These are phyloP conservation scores for Ageneiosus marmoratus DNA, from an alignment of 2,113 vertebrate species.

Conservation along the genomic window DNA sequence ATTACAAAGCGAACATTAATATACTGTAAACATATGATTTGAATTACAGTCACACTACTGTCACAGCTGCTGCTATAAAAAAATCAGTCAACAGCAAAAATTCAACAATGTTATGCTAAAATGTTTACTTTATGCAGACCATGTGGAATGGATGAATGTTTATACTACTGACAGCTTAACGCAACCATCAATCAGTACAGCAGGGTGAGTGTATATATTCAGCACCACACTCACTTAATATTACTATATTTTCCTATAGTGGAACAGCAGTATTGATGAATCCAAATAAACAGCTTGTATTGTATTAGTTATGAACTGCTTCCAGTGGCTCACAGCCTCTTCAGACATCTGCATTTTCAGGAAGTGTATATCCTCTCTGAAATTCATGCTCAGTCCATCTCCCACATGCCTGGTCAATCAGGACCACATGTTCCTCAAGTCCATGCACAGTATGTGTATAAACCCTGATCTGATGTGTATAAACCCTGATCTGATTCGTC, in stretches of 20 bases:
- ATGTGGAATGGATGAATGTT: background rate
- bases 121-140: background rate
- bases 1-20: background rate
- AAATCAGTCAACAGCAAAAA: background rate
- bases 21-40: background rate
- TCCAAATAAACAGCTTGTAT: background rate
- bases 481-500: too few relatives aligned
- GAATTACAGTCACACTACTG: background rate
- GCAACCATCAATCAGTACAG: background rate
- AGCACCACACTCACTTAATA: background rate
- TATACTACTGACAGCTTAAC: background rate
- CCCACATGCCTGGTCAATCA: background rate
- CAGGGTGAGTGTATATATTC: background rate
- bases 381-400: background rate
- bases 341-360: conserved; percentile 21
- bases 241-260: background rate
- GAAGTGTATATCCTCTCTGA: conserved; percentile 11
- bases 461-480: background rate
- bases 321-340: background rate
- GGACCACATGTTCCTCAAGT: background rate
- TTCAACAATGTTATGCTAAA: background rate
- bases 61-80: background rate
- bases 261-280: background rate
- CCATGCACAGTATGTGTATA: background rate
- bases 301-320: background rate